A percentile compares a stretch with the other conserved stretches of the same genome.
phyloP scores from a whole-genome alignment of 2,888 invertebrate species.

The Pachycephus smyrnensis region DNA sequence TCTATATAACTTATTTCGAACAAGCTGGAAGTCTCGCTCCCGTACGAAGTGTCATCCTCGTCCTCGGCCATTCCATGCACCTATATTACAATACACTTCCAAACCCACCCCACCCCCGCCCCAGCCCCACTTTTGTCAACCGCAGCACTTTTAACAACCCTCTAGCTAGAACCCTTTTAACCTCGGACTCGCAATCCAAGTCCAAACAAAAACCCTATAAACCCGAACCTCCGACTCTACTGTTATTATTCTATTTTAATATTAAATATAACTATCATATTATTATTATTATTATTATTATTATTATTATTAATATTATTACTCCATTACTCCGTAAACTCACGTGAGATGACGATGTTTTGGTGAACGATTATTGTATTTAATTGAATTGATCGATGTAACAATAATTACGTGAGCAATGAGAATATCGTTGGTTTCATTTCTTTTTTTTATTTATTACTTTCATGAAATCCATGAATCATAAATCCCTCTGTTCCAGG shows the following conservation, averaged over 20 bases:
- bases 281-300: conserved; percentile 54
- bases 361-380: conserved; percentile 9
- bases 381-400: conserved; percentile 10
- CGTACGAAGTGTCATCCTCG: not conserved
- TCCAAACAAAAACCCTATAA: not conserved
- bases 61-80: not conserved
- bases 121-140: no score
- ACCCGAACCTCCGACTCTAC: not conserved
- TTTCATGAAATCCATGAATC: not conserved
- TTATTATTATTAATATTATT: conserved; percentile 58
- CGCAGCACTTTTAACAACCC: not conserved
- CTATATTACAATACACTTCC: not conserved
- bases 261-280: conserved; percentile 27
- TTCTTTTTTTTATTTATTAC: not conserved
- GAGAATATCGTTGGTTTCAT: conserved; percentile 36
- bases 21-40: not conserved
- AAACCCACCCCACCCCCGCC: not conserved
- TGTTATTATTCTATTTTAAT: conserved; percentile 9
- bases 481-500: not conserved
- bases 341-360: conserved; percentile 9
- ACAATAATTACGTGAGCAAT: conserved; percentile 9
- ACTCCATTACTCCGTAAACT: conserved; percentile 47
- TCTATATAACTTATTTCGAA: conserved; percentile 10
- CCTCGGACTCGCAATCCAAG: not conserved
- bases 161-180: not conserved